A percentile compares a stretch with the other conserved stretches of the same genome.
phyloP scores from a whole-genome alignment of 2,113 vertebrate species.

The Podiceps cristatus region DNA sequence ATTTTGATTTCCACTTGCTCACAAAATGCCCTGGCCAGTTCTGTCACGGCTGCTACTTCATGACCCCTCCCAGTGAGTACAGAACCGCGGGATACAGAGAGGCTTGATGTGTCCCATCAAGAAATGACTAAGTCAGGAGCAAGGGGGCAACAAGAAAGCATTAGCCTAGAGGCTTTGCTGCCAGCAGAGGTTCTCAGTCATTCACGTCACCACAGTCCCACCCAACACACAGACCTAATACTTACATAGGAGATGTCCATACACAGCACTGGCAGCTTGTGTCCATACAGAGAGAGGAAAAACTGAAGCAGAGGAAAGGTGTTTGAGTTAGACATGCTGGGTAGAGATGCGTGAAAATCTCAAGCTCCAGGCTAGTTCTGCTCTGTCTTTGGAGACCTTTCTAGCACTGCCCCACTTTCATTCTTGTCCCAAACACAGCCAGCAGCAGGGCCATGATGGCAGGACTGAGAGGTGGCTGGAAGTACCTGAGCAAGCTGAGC shows the following conservation, averaged over 20 bases:
- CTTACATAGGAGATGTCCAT: constrained; percentile 97
- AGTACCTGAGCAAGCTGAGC: not conserved
- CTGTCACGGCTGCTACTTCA: not conserved
- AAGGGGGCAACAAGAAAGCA: not conserved
- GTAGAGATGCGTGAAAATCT: not conserved
- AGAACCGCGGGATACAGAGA: not conserved
- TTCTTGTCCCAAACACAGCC: not conserved
- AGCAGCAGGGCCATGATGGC: not conserved
- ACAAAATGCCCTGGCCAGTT: not conserved
- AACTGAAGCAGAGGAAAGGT: constrained; percentile 80
- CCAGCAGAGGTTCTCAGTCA: not conserved
- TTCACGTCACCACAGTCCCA: not conserved
- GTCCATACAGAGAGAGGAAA: constrained; percentile 96
- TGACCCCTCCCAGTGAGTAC: not conserved
- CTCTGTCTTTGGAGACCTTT: not conserved
- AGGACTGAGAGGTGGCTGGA: not conserved
- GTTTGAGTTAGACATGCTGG: not conserved
- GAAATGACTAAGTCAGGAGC: not conserved
- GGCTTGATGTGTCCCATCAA: not conserved
- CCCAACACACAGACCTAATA: constrained; percentile 4
- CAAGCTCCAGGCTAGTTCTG: not conserved
- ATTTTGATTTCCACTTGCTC: not conserved
- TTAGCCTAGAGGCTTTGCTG: not conserved
- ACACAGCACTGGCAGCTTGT: constrained; percentile 95
- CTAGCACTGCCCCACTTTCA: not conserved